Percentiles rank a stretch among this genome's conserved stretches.
Conservation (phyloP, 2,888 invertebrate species). For the Tuberolachnus salignus region DNA sequence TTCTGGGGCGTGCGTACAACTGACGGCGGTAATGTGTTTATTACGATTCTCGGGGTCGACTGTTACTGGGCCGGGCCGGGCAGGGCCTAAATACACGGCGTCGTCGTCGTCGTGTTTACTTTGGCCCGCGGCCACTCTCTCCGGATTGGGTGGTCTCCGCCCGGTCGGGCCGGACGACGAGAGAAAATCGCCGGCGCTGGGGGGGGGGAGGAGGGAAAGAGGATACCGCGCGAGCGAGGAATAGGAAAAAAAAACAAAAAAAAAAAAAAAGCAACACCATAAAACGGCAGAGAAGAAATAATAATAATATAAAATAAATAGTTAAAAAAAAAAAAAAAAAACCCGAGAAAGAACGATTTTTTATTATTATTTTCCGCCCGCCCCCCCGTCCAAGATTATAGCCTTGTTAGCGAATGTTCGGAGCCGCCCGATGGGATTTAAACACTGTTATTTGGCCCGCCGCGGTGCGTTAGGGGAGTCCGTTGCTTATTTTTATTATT, state of each 20-base stretch:
- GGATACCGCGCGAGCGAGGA: not conserved
- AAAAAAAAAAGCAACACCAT: not conserved
- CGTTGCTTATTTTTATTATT: conserved; percentile 16
- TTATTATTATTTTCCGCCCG: not conserved
- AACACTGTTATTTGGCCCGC: conserved; percentile 48
- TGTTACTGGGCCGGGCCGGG: no score
- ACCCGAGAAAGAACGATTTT: conserved; percentile 5
- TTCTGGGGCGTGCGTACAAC: no score
- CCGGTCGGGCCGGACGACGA: conserved; percentile 12
- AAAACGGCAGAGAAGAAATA: conserved; percentile 25
- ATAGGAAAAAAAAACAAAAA: not conserved
- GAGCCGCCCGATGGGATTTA: conserved; percentile 46
- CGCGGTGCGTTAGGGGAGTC: conserved; percentile 25
- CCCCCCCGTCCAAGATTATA: conserved; percentile 32
- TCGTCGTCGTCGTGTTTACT: conserved; percentile 42
- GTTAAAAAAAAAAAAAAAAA: conserved; percentile 1
- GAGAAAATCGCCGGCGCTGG: conserved; percentile 22
- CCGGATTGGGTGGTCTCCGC: conserved; percentile 52
- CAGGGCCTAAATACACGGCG: not conserved
- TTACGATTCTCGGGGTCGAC: conserved; percentile 3
- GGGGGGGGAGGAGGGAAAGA: not conserved
- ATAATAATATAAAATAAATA: conserved; percentile 22
- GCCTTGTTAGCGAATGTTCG: conserved; percentile 54
- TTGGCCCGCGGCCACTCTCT: conserved; percentile 30
- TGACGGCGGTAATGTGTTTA: conserved; percentile 28